Percentiles rank a stretch among this genome's conserved stretches.
Evolutionary conservation across 2,797 vertebrate genomes (phyloP).

Genomic region (Phoxinus dragarum): DNA sequence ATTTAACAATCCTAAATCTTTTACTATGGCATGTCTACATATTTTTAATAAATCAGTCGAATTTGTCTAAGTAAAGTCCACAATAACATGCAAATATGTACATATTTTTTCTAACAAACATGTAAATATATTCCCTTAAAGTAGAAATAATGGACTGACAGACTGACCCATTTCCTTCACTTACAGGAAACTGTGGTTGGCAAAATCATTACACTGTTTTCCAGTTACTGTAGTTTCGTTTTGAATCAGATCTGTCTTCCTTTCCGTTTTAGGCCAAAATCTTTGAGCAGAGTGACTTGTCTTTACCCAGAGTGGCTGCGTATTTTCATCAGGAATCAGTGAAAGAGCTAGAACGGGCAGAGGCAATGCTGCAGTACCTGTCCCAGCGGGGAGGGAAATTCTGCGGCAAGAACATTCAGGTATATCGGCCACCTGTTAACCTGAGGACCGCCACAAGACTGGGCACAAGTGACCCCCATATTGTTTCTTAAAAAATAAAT

Average conservation of each 20-base stretch:
- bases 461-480: not conserved
- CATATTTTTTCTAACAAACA: not conserved
- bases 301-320: slow-evolving; percentile 73
- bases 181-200: not conserved
- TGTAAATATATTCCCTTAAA: not conserved
- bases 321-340: slow-evolving; percentile 77
- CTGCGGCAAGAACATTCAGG: slow-evolving; percentile 78
- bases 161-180: not conserved
- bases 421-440: slow-evolving; percentile 42
- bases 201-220: not conserved
- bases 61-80: not conserved
- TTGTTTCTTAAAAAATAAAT: not conserved
- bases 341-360: slow-evolving; percentile 69
- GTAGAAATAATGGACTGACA: not conserved
- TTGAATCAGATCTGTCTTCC: not conserved
- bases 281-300: slow-evolving; percentile 78
- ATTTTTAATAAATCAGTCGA: not conserved
- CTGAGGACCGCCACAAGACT: not conserved
- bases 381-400: slow-evolving; percentile 76
- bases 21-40: not conserved
- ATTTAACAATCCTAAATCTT: not conserved
- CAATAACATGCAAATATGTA: not conserved
- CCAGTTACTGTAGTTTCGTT: not conserved
- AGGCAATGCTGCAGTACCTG: slow-evolving; percentile 76
- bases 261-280: slow-evolving; percentile 71